Evolutionary conservation across 2,797 vertebrate genomes (phyloP).

Genomic region (Girardinus metallicus): DNA sequence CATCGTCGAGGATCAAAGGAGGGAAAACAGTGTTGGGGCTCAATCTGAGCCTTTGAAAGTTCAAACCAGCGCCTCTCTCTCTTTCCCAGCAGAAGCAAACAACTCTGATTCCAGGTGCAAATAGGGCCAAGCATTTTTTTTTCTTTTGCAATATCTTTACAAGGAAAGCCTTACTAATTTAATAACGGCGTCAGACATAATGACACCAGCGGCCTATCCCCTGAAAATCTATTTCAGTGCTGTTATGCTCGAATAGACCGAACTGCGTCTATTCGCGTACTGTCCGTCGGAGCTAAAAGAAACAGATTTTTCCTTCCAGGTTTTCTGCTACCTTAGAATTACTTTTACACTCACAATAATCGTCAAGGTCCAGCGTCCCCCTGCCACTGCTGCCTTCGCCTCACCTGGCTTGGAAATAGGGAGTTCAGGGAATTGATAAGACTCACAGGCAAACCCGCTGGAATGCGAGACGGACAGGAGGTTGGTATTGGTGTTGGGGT

Average conservation of each 20-base stretch:
- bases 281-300: neutral
- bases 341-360: neutral
- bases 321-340: neutral
- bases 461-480: conserved; percentile 11
- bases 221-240: conserved; percentile 7
- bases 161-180: conserved; percentile 32
- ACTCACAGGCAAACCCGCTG: conserved; percentile 29
- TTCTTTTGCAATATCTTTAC: neutral
- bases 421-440: conserved; percentile 58
- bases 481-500: neutral
- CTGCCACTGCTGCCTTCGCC: conserved; percentile 26
- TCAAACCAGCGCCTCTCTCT: conserved; percentile 39
- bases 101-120: conserved; percentile 52
- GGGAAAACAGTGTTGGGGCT: conserved; percentile 45
- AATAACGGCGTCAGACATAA: conserved; percentile 31
- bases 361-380: conserved; percentile 5
- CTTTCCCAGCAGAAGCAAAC: conserved; percentile 39
- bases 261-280: neutral
- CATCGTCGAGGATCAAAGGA: conserved; percentile 60
- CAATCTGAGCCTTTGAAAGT: conserved; percentile 62
- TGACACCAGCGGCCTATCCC: neutral
- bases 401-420: conserved; percentile 31
- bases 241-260: neutral
- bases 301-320: neutral
- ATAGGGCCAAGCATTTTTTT: neutral